Base-by-base conservation (phyloP, 2,888 invertebrate genomes). In the Caenorhabditis angaria region DNA sequence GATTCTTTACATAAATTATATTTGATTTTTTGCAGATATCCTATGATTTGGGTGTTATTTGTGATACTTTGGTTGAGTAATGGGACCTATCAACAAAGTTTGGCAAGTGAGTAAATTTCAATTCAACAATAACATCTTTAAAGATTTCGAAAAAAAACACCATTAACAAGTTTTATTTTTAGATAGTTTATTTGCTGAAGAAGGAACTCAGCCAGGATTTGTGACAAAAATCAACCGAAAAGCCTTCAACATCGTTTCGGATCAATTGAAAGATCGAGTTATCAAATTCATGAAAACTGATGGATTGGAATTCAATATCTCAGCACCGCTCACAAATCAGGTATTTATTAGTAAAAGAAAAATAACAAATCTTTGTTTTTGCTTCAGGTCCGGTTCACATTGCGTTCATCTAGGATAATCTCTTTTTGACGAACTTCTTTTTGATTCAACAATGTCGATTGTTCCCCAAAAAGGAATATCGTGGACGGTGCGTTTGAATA, bases 181-280 rank as follows among this genome's bases (percentile, higher is more conserved):
- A 85, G 85, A 85, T 61, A 77, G 81, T 54, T 77, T 85, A 61
- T 85, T 85, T 76, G 82, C 83, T 2, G 84, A 85, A 59, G 79
- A 83, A 53, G 81, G 85, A 54, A 84, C 82, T 14, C 72, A 82
- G 57, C 72, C 85, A 18, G 85, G 85, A 62, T 85, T 85, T 67
- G 77, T 81, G 18, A 78, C 82, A 8, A 61, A 77, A 57, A 70
- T 85, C 28, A 83, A 81, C 57, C 77, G 77, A 28, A 82, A 77
- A 59, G 84, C 76, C 10, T 70, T 84, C 57, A 78, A 69, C 28
- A 76, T 85, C 32, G 66, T 83, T 2, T 63, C 75, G 6, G 82
- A 85, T 32, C 85, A 85, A 50, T 68, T 85, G 55, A 74, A 77
- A 54, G 80, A 83, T 35, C 75, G 85, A 24, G 84, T 84, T 35